phyloP scores from a whole-genome alignment of 2,113 vertebrate species.

The Phoenicopterus ruber region DNA sequence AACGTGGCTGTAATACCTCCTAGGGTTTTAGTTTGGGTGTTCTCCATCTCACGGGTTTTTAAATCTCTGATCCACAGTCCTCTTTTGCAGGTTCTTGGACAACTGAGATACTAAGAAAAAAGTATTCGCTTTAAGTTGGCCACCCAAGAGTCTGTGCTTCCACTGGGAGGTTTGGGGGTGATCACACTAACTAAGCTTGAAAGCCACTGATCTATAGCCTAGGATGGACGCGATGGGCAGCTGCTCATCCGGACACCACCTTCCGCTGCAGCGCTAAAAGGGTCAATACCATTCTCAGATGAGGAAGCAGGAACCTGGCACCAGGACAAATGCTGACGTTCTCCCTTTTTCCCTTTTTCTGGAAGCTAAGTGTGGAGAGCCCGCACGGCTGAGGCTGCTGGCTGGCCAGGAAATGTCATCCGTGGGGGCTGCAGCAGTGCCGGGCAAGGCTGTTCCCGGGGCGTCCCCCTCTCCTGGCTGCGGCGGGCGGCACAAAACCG shows the following conservation, averaged over 20 bases:
- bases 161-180: neutral
- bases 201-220: neutral
- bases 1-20: neutral
- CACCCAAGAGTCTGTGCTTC: neutral
- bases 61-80: neutral
- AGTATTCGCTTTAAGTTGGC: neutral
- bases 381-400: neutral
- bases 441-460: neutral
- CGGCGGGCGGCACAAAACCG: neutral
- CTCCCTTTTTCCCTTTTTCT: neutral
- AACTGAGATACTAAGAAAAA: neutral
- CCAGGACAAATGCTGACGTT: neutral
- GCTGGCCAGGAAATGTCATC: neutral
- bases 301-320: neutral
- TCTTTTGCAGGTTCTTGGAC: neutral
- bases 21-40: neutral
- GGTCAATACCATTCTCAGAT: neutral
- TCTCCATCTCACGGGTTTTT: neutral
- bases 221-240: neutral
- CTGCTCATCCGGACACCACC: neutral
- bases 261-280: neutral
- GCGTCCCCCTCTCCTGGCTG: rapidly evolving
- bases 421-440: neutral
- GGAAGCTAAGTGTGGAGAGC: neutral
- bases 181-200: neutral